Conservation (phyloP, 2,888 invertebrate genomes). For the Dryococelus australis region DNA sequence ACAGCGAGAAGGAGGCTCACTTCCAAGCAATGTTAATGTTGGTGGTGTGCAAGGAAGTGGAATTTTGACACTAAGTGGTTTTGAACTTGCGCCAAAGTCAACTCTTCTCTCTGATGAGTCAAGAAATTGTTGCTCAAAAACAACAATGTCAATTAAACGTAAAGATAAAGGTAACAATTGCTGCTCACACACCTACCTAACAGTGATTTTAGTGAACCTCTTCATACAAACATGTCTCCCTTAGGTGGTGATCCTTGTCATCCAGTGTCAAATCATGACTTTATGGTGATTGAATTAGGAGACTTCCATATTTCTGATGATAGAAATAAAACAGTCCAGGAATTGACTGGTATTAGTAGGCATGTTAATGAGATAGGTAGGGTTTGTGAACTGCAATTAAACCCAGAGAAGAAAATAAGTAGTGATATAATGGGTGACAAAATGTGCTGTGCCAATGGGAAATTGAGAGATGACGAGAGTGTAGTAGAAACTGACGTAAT, state of each 20-base stretch:
- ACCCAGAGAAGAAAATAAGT: not conserved
- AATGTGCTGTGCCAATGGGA: not conserved
- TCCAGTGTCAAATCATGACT: slow-evolving; percentile 57
- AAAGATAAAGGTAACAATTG: not conserved
- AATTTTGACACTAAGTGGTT: slow-evolving; percentile 41
- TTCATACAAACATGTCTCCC: not conserved
- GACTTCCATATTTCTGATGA: slow-evolving; percentile 53
- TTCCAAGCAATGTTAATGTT: slow-evolving; percentile 66
- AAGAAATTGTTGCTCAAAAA: slow-evolving; percentile 20
- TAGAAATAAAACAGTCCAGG: slow-evolving; percentile 43
- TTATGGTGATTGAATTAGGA: slow-evolving; percentile 60
- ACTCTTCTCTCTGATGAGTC: slow-evolving; percentile 42
- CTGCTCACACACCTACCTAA: not conserved
- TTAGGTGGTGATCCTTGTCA: slow-evolving; percentile 30
- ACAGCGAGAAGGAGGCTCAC: slow-evolving; percentile 71
- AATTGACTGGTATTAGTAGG: not conserved
- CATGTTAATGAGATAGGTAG: not conserved
- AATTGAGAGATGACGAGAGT: slow-evolving; percentile 32
- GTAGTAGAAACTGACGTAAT: slow-evolving; percentile 41
- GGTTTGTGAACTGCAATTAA: not conserved
- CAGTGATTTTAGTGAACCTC: not conserved
- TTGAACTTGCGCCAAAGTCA: slow-evolving; percentile 36
- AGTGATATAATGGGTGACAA: slow-evolving; percentile 1
- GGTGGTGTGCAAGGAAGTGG: slow-evolving; percentile 39
- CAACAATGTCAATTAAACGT: slow-evolving; percentile 1